Evolutionary conservation across 2,113 vertebrate genomes (phyloP), one percentile per base, ranked within the genome.

Genomic region (Melanotaenia duboulayi): DNA sequence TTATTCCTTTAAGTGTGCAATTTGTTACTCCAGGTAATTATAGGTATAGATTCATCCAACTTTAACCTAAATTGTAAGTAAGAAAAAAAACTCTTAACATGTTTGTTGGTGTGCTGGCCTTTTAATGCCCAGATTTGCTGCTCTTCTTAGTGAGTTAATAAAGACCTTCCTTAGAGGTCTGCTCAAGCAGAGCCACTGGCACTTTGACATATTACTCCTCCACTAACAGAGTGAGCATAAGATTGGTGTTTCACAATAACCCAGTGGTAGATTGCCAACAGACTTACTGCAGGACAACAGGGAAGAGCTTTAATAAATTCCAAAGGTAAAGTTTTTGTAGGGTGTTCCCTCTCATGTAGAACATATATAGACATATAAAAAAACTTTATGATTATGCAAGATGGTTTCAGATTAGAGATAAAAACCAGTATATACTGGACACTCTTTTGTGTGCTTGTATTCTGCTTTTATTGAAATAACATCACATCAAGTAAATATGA

Each of bases 241-340:
- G 73, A 89, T 87, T 90, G 86, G 83, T 89, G 84, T 71, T 86
- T 74, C 84, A 77, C 84, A 87, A 87, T 87, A 87, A 89, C 49
- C 71, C 28, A 46, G 46, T 5, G 65, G 67, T 83, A 70, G 65
- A 78, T 69, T 64, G 58, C 75, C 32, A 11, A 74, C 64, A 67
- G 62, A 32, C 66, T 32, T 48, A 66, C 62, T 56, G 69, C 71
- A 19, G 35, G 52, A 24, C 70, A 73, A 78, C 50, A 28, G 61
- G 49, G 50, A 84, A 54, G 12, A 46, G 62, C 23, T 78, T 72
- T 65, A 70, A 67, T 73, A 50, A 7, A 80, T 52, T 78, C 40
- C 19, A 70, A 20, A 64, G 44, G 63, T 76, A 40, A 62, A 73
- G 17, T 76, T 42, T 70, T 59, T 68, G 52, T 58, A 1, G 12